Evolutionary conservation across 2,888 invertebrate species (phyloP).

Genomic region (Ophion obscuratus): DNA sequence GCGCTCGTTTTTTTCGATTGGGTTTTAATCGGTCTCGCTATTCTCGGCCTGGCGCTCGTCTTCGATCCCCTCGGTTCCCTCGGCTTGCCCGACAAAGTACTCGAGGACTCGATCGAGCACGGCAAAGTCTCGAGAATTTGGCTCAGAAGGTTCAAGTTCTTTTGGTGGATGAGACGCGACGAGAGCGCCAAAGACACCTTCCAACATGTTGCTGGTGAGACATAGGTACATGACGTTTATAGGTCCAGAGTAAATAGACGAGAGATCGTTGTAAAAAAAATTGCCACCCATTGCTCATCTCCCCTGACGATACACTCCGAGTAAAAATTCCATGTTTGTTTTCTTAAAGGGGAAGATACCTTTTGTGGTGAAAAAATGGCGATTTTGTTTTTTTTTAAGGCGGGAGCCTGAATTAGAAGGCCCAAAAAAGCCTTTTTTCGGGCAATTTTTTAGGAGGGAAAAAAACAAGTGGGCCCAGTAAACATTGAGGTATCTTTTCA

Average conservation of each 20-base stretch:
- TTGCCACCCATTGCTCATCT: too few species aligned
- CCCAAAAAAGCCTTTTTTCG: too few species aligned
- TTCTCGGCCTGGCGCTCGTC: slow-evolving; percentile 91
- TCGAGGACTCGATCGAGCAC: slow-evolving; percentile 87
- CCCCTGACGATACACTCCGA: too few species aligned
- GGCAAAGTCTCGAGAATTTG: slow-evolving; percentile 90
- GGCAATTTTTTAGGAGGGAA: too few species aligned
- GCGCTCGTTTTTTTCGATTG: slow-evolving; percentile 93
- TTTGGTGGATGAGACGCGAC: slow-evolving; percentile 89
- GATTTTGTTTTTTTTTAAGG: too few species aligned
- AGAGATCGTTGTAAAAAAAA: background rate
- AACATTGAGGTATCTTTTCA: too few species aligned
- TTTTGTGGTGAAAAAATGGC: too few species aligned
- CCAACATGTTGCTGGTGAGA: slow-evolving; percentile 90
- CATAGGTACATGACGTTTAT: slow-evolving; percentile 72
- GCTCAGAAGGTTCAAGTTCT: slow-evolving; percentile 91
- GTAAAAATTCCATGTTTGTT: too few species aligned
- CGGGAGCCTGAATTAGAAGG: too few species aligned
- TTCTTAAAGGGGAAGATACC: too few species aligned
- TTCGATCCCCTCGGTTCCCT: slow-evolving; percentile 91
- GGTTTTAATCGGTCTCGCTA: slow-evolving; percentile 90
- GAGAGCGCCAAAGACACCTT: slow-evolving; percentile 92
- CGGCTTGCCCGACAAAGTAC: slow-evolving; percentile 72
- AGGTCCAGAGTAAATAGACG: slow-evolving; percentile 53
- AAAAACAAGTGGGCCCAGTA: too few species aligned